phyloP scores from a whole-genome alignment of 2,113 vertebrate genomes.

The Megatriorchis doriae region DNA sequence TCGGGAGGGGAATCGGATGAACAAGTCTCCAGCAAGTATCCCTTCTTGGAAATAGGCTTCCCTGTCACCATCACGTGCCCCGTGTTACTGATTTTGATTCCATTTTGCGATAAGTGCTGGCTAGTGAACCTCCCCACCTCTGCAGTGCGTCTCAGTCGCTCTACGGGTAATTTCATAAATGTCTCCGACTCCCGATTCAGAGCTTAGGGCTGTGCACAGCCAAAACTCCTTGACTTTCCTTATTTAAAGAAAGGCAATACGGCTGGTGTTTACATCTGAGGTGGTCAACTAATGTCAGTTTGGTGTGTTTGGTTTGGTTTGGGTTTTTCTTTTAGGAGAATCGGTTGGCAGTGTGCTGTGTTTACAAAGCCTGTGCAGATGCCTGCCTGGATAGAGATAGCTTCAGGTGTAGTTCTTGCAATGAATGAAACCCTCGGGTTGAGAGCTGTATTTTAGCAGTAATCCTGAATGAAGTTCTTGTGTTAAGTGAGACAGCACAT shows the following conservation, averaged over 20 bases:
- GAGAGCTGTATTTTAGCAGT: neutral
- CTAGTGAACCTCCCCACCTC: neutral
- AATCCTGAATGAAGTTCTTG: neutral
- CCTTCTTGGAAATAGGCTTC: neutral
- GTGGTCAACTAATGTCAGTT: neutral
- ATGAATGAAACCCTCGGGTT: neutral
- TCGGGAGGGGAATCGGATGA: neutral
- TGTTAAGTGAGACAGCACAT: neutral
- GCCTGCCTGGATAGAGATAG: neutral
- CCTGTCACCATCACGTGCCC: neutral
- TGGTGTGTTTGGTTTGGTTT: neutral
- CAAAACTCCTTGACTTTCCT: neutral
- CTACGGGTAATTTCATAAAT: fast-evolving
- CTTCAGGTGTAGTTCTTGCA: fast-evolving
- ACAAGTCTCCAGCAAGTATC: neutral
- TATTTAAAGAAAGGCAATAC: neutral
- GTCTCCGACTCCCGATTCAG: neutral
- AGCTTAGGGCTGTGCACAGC: neutral
- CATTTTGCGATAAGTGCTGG: neutral
- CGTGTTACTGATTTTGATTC: neutral
- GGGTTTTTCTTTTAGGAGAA: neutral
- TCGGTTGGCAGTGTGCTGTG: neutral
- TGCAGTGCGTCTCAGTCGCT: fast-evolving
- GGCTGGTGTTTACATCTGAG: neutral
- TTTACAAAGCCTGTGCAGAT: neutral